Base-by-base conservation (phyloP, 2,113 vertebrate species). In the Pyxicephalus adspersus region DNA sequence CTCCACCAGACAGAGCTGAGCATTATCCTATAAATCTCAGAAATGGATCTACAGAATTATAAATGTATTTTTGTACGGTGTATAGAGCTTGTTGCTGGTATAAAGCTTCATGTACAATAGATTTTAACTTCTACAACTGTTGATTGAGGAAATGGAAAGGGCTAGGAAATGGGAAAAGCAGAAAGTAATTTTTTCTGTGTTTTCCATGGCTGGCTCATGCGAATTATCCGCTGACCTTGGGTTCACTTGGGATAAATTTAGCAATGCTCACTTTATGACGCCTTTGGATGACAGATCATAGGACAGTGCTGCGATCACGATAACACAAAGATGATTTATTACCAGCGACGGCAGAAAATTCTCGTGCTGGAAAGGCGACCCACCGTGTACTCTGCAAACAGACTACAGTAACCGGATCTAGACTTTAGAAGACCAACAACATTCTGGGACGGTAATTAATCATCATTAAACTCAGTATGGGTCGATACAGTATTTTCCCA, bases 401-500 rank as follows among this genome's bases (percentile, higher is more conserved):
- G 54, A 23, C 54, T 5, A 17, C 26, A 23, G 71, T 22, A 74
- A 74, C 71, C 55, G 29, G 51, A 74, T 74, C 54, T 58, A 38
- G 55, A 58, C 70, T 57, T 22, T 73, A 72, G 55, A 72, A 72
- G 55, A 72, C 31, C 28, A 73, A 55, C 25, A 34, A 54, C 28
- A 5, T 55, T 58, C 70, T 29, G 55, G 70, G n/a, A 38, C 28
- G 55, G 70, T 34, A 38, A 74, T 74, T 74, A 58, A 74, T 74
- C 71, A 60, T 74, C 71, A 58, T 74, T 74, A 73, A 29, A 34
- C 70, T 22, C 70, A 34, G 70, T 22, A 19, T 23, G 71, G 71
- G 55, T 38, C 71, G n/a, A 74, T 74, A 23, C 54, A 1, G 54
- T 74, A 74, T 74, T 74, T 74, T 74, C 71, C 71, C 71, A 74